These are phyloP conservation scores for Lophotriccus pileatus DNA, from an alignment of 2,797 vertebrate species.

Conservation along the genomic window DNA sequence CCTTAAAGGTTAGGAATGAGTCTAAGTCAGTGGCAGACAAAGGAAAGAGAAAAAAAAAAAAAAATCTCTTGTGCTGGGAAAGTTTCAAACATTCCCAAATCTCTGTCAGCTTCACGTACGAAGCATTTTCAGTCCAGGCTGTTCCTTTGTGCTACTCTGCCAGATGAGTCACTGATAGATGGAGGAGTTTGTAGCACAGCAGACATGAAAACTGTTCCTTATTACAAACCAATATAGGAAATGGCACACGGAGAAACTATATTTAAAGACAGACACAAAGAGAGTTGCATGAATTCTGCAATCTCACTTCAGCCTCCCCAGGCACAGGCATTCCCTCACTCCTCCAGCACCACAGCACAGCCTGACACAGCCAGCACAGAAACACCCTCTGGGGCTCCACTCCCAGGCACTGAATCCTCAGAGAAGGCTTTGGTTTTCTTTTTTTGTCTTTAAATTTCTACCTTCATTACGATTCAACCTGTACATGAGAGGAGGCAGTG, in stretches of 20 bases:
- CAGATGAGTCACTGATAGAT: slow-evolving; percentile 30
- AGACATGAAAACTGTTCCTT: neutral
- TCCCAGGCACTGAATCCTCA: neutral
- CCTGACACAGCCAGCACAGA: neutral
- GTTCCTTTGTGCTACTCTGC: neutral
- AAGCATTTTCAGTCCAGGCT: neutral
- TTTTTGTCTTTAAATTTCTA: neutral
- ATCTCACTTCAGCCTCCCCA: neutral
- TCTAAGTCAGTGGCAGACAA: neutral
- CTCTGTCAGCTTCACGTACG: neutral
- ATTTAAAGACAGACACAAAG: neutral
- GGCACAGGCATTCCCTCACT: neutral
- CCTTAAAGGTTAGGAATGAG: neutral
- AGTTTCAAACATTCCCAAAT: neutral
- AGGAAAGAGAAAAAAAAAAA: neutral
- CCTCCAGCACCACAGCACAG: neutral
- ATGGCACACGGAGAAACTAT: neutral
- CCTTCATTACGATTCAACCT: neutral
- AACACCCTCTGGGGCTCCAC: neutral
- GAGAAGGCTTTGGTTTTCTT: neutral
- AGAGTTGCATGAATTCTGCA: neutral
- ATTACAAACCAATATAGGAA: slow-evolving; percentile 6
- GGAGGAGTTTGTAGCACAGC: slow-evolving; percentile 1
- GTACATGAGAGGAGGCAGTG: neutral
- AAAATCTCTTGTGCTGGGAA: neutral